Conservation (phyloP, 2,797 vertebrate genomes). For the Tadarida brasiliensis region DNA sequence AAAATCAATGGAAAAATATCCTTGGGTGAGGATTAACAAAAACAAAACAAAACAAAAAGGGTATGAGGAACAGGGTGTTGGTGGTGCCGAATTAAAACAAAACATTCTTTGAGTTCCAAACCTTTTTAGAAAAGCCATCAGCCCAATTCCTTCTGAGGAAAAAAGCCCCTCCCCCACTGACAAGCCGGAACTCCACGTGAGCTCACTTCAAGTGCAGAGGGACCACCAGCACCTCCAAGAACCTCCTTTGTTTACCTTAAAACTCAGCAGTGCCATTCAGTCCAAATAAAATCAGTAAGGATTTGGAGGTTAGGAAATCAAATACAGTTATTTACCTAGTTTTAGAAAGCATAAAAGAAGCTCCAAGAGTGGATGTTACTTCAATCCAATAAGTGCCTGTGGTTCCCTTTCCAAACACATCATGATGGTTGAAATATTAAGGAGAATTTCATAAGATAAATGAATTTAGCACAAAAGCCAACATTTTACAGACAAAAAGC, state of each 20-base stretch:
- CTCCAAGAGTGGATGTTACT: not conserved
- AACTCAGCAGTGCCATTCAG: not conserved
- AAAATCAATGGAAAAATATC: too few species aligned
- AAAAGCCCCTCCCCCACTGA: not conserved
- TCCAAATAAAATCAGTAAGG: not conserved
- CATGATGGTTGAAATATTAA: not conserved
- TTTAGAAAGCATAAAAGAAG: not conserved
- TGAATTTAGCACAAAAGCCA: not conserved
- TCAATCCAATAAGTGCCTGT: not conserved
- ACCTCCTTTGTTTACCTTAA: not conserved
- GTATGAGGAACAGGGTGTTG: not conserved
- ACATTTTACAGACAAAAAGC: not conserved
- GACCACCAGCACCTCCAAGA: too few species aligned
- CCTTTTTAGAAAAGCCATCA: conserved; percentile 6
- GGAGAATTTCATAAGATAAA: not conserved
- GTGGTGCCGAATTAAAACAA: not conserved
- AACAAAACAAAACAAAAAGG: too few species aligned
- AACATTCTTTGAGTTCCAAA: not conserved
- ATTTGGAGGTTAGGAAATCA: not conserved
- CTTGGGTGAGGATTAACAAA: too few species aligned
- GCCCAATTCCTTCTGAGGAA: not conserved
- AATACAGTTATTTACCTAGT: not conserved
- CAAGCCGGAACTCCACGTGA: not conserved
- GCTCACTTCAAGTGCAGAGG: not conserved
- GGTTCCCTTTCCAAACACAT: not conserved